A percentile compares a stretch with the other conserved stretches of the same genome.
Evolutionary conservation across 2,113 vertebrate species (phyloP).

Genomic region (Tichodroma muraria): DNA sequence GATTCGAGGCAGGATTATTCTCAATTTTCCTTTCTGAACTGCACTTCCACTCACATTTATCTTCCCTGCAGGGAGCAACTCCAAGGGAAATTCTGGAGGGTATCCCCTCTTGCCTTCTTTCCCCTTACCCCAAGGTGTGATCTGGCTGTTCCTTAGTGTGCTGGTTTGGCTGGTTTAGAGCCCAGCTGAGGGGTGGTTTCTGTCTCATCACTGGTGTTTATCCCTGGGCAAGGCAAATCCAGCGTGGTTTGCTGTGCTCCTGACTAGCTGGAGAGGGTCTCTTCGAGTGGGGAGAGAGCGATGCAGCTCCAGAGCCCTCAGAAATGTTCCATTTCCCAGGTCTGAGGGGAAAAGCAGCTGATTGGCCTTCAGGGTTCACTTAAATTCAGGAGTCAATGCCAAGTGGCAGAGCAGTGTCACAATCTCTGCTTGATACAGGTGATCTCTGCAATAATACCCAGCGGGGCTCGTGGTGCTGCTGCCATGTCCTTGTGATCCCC

Average conservation of each 20-base stretch:
- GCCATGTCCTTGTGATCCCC: neutral
- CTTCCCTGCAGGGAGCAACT: neutral
- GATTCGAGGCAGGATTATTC: neutral
- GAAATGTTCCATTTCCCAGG: neutral
- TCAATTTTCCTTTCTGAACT: neutral
- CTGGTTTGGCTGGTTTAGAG: neutral
- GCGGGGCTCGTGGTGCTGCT: neutral
- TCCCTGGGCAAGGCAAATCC: neutral
- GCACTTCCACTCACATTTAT: neutral
- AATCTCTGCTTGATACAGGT: too few relatives aligned
- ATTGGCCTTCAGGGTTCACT: neutral
- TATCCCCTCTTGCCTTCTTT: neutral
- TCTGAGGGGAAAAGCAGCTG: neutral
- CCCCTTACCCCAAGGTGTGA: neutral
- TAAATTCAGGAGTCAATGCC: neutral
- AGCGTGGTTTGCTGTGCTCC: neutral
- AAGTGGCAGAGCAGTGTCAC: neutral
- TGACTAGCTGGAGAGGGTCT: neutral
- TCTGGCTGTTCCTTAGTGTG: neutral
- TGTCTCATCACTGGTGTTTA: neutral
- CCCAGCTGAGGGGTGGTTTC: neutral
- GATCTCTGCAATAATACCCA: rapidly evolving
- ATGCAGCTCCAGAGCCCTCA: neutral
- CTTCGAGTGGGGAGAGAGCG: neutral
- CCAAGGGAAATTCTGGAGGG: neutral